Percentiles rank a stretch among this genome's conserved stretches.
phyloP scores from a whole-genome alignment of 2,888 invertebrate genomes.

The Leucophenga maculata region DNA sequence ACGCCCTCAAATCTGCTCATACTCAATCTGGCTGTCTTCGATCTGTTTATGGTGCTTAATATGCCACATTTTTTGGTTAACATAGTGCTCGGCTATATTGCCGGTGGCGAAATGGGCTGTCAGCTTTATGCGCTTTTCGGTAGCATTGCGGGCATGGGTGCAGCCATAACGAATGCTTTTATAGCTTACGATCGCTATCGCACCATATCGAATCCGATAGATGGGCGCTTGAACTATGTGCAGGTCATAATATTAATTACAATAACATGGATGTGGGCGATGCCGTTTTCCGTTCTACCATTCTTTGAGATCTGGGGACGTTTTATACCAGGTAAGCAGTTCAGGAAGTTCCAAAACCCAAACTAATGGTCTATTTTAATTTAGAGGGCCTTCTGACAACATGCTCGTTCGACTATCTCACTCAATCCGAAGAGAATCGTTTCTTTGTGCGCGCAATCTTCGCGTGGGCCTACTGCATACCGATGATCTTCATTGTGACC shows the following conservation, averaged over 20 bases:
- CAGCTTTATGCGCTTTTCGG: slow-evolving; percentile 79
- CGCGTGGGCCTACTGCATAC: slow-evolving; percentile 79
- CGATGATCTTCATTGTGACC: slow-evolving; percentile 78
- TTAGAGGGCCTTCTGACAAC: slow-evolving; percentile 83
- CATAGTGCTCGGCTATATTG: slow-evolving; percentile 73
- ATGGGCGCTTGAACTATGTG: slow-evolving; percentile 78
- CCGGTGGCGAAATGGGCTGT: slow-evolving; percentile 80
- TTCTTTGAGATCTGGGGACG: slow-evolving; percentile 79
- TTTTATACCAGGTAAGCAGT: slow-evolving; percentile 76
- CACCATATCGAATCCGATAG: slow-evolving; percentile 81
- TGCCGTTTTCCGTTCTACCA: slow-evolving; percentile 80
- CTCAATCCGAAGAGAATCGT: slow-evolving; percentile 77
- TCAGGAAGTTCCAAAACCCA: too few relatives aligned
- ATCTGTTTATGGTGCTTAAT: slow-evolving; percentile 80
- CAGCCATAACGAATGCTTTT: slow-evolving; percentile 80
- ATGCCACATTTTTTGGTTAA: slow-evolving; percentile 79
- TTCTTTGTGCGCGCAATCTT: slow-evolving; percentile 79
- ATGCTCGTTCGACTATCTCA: slow-evolving; percentile 81
- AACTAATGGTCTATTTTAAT: too few relatives aligned
- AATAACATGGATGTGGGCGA: slow-evolving; percentile 80
- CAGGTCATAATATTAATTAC: slow-evolving; percentile 77
- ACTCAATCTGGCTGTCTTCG: slow-evolving; percentile 81
- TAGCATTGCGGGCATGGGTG: slow-evolving; percentile 80
- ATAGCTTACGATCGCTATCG: slow-evolving; percentile 82
- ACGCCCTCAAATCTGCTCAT: slow-evolving; percentile 82